Evolutionary conservation across 1,140 invertebrate genomes (phyloP).

Genomic region (Matsumurasca onukii): DNA sequence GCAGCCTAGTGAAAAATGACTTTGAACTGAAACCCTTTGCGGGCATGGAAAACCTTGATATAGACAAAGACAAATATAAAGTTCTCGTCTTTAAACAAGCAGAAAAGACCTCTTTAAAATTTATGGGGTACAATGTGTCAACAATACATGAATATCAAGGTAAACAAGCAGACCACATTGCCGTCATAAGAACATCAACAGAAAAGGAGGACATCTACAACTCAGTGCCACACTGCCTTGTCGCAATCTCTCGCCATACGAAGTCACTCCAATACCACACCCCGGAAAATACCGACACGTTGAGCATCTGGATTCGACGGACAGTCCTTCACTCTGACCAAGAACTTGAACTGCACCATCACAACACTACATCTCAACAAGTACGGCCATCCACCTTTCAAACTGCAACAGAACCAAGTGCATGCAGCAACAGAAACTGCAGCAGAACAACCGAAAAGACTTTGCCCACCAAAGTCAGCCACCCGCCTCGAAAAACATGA

Average conservation of each 20-base stretch:
- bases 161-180: neutral
- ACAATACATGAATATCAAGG: constrained; percentile 2
- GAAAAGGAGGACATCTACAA: neutral
- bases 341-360: too few relatives aligned
- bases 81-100: neutral
- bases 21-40: neutral
- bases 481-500: too few relatives aligned
- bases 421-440: too few relatives aligned
- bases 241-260: neutral
- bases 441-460: too few relatives aligned
- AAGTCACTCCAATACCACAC: neutral
- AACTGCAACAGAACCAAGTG: too few relatives aligned
- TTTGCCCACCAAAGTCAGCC: too few relatives aligned
- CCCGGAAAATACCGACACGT: neutral
- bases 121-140: neutral
- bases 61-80: neutral
- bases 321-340: neutral
- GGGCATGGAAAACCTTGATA: neutral
- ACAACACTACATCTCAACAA: too few relatives aligned
- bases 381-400: too few relatives aligned
- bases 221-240: neutral
- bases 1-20: neutral
- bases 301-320: neutral
- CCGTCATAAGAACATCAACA: neutral
- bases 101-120: neutral